Evolutionary conservation across 1,140 invertebrate genomes (phyloP).

Genomic region (Pentalonia nigronervosa): DNA sequence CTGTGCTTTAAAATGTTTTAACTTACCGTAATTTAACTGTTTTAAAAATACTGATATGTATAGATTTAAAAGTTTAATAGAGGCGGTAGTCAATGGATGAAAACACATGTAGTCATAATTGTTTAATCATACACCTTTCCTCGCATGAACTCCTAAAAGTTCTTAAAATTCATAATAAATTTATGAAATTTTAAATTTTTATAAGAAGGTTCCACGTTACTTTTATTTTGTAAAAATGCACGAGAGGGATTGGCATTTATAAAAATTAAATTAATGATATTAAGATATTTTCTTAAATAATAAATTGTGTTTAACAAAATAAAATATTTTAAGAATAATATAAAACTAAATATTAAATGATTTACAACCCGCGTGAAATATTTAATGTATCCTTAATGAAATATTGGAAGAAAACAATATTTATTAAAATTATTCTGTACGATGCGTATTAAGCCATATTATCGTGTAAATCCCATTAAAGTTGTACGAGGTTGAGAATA

Average conservation of each 20-base stretch:
- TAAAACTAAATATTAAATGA: neutral
- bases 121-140: neutral
- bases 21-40: neutral
- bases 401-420: neutral
- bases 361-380: neutral
- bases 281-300: neutral
- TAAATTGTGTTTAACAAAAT: neutral
- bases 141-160: neutral
- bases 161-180: neutral
- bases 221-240: neutral
- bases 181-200: neutral
- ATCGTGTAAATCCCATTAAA: too few species aligned
- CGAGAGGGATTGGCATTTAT: neutral
- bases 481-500: too few species aligned
- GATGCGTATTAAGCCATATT: too few species aligned
- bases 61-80: neutral
- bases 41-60: neutral
- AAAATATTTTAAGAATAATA: neutral
- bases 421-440: neutral
- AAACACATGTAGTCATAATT: neutral
- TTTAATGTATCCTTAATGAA: neutral
- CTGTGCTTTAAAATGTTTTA: neutral
- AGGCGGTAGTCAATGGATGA: neutral
- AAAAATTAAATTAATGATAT: neutral
- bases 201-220: neutral